These are phyloP conservation scores for Chlorops oryzae DNA, from an alignment of 1,140 invertebrate genomes.

Conservation along the genomic window DNA sequence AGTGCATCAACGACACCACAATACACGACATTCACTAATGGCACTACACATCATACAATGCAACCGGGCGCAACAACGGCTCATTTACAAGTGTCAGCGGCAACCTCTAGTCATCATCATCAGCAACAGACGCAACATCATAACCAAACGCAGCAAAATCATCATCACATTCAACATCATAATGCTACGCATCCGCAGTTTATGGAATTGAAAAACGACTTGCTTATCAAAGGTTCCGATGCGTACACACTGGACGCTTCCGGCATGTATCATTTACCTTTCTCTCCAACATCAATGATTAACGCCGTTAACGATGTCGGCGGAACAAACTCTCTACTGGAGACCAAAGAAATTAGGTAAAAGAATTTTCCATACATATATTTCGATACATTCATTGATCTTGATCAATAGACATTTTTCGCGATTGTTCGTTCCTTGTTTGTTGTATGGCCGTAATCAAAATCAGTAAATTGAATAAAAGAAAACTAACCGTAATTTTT, in stretches of 20 bases:
- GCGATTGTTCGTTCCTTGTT: no score
- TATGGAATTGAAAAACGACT: slow-evolving; percentile 44
- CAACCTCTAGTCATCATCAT: slow-evolving; percentile 14
- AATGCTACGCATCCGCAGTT: slow-evolving; percentile 39
- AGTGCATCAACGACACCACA: slow-evolving; percentile 25
- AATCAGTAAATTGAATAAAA: no score
- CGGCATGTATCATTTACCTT: slow-evolving; percentile 45
- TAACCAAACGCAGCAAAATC: slow-evolving; percentile 30
- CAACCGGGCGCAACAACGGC: slow-evolving; percentile 20
- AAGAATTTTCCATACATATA: no score
- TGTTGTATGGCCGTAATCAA: no score
- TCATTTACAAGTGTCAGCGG: no score
- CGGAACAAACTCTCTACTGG: slow-evolving; percentile 39
- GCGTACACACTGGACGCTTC: slow-evolving; percentile 37
- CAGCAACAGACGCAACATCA: slow-evolving; percentile 28
- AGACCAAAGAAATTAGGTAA: slow-evolving; percentile 49
- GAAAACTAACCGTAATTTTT: no score
- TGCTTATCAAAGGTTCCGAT: slow-evolving; percentile 40
- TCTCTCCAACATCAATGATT: slow-evolving; percentile 45
- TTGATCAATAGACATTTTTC: no score
- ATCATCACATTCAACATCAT: slow-evolving; percentile 28
- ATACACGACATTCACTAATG: slow-evolving; percentile 39
- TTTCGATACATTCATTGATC: no score
- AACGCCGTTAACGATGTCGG: slow-evolving; percentile 45
- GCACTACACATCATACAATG: slow-evolving; percentile 21